A percentile compares a stretch with the other conserved stretches of the same genome.
Evolutionary conservation across 1,140 invertebrate species (phyloP).

Genomic region (Pseudomyrmex dendroicus): DNA sequence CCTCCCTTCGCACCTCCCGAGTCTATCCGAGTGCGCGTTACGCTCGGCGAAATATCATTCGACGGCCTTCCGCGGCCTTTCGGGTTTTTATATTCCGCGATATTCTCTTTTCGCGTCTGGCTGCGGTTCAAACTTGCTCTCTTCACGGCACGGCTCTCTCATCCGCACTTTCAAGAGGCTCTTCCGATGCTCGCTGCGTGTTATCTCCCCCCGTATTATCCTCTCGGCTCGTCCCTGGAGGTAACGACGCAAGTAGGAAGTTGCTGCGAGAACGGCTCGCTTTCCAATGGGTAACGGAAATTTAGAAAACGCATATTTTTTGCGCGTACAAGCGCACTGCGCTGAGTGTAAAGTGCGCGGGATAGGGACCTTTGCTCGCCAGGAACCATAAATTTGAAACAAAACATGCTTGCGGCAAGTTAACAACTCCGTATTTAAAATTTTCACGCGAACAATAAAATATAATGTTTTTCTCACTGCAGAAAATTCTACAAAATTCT

Average conservation of each 20-base stretch:
- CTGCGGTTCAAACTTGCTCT: slow-evolving; percentile 30
- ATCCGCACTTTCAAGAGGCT: neutral
- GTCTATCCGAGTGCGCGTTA: slow-evolving; percentile 23
- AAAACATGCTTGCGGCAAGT: neutral
- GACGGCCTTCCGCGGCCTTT: slow-evolving; percentile 36
- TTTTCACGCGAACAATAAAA: too few species aligned
- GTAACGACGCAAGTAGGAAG: slow-evolving; percentile 1
- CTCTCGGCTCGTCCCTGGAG: neutral
- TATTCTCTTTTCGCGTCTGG: slow-evolving; percentile 42
- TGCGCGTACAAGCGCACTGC: too few species aligned
- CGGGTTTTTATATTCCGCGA: slow-evolving; percentile 45
- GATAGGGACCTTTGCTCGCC: too few species aligned
- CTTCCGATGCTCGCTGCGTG: slow-evolving; percentile 13
- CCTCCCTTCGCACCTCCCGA: slow-evolving; percentile 32
- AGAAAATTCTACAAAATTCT: neutral
- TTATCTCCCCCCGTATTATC: slow-evolving; percentile 25
- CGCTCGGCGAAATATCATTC: slow-evolving; percentile 48
- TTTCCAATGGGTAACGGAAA: slow-evolving; percentile 8
- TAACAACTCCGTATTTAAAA: too few species aligned
- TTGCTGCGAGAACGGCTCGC: neutral
- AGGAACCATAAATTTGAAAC: too few species aligned
- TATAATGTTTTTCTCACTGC: neutral
- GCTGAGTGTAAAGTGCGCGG: too few species aligned
- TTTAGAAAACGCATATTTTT: too few species aligned
- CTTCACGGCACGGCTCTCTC: neutral